phyloP scores from a whole-genome alignment of 2,888 invertebrate genomes.

The Sclerodermus sp. region DNA sequence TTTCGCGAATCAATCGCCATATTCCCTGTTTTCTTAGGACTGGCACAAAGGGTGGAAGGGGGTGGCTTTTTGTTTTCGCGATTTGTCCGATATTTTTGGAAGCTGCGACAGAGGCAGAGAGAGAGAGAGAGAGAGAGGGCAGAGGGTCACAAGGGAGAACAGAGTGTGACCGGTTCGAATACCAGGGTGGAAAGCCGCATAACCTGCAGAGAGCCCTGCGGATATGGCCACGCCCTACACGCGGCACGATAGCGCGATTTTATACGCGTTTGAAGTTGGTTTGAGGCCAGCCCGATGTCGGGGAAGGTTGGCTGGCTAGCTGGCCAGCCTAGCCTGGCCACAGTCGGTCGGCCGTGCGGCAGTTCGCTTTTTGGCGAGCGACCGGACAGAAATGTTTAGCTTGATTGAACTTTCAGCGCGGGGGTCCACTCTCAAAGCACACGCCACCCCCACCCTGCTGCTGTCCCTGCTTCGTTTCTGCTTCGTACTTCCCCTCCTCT shows the following conservation, averaged over 20 bases:
- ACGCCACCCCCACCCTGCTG: conserved; percentile 14
- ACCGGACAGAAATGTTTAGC: conserved; percentile 50
- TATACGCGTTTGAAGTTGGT: conserved; percentile 52
- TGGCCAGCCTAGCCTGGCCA: conserved; percentile 29
- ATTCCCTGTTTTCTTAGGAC: no score
- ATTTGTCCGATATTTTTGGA: no score
- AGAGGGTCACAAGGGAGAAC: no score
- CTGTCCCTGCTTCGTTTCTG: conserved; percentile 8
- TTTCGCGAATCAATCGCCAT: no score
- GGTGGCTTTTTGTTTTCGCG: no score
- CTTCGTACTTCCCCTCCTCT: conserved; percentile 3
- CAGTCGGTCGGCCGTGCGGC: conserved; percentile 29
- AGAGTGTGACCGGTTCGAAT: no score
- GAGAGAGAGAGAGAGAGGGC: no score
- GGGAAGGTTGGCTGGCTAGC: conserved; percentile 43
- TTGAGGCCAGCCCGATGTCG: conserved; percentile 45
- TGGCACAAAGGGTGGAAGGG: no score
- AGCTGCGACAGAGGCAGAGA: no score
- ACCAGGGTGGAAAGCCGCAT: conserved; percentile 23
- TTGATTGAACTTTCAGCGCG: conserved; percentile 48
- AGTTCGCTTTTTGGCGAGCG: conserved; percentile 45
- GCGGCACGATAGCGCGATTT: conserved; percentile 41
- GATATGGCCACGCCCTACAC: conserved; percentile 31
- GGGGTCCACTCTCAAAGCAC: conserved; percentile 40
- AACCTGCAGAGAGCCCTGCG: conserved; percentile 15